These are phyloP conservation scores for Cololabis saira DNA, from an alignment of 2,113 vertebrate genomes.

Conservation along the genomic window DNA sequence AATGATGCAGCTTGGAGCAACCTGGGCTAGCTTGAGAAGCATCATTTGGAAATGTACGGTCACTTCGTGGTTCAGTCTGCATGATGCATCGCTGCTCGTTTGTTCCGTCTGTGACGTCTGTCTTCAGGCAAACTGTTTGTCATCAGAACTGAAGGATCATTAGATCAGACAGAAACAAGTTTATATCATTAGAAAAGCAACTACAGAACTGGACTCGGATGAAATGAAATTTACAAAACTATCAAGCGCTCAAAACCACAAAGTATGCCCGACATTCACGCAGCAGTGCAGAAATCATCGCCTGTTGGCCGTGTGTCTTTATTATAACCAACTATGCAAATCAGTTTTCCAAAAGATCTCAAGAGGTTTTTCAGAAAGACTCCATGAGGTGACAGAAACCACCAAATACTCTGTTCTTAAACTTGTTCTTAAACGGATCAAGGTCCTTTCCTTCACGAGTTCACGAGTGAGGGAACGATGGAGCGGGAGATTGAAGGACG, in stretches of 20 bases:
- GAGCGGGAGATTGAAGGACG: too few species aligned
- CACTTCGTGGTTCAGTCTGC: slow-evolving; percentile 11
- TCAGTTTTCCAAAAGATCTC: too few species aligned
- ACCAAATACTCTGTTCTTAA: too few species aligned
- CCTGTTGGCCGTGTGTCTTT: too few species aligned
- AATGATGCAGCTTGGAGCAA: slow-evolving; percentile 33
- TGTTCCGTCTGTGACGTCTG: slow-evolving; percentile 33
- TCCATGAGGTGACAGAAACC: too few species aligned
- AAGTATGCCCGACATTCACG: neutral
- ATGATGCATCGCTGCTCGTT: slow-evolving; percentile 42
- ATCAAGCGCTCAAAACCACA: neutral
- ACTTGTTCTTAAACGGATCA: too few species aligned
- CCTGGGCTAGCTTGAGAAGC: slow-evolving; percentile 11
- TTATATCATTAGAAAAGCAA: neutral
- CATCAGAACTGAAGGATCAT: slow-evolving; percentile 30
- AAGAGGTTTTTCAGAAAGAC: too few species aligned
- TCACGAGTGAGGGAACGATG: too few species aligned
- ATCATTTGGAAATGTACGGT: slow-evolving; percentile 24
- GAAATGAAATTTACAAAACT: neutral
- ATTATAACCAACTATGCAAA: too few species aligned
- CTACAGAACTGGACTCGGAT: neutral
- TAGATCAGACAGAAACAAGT: neutral
- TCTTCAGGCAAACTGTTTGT: slow-evolving; percentile 34
- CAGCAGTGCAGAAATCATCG: too few species aligned
- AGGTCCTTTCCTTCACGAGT: too few species aligned